Evolutionary conservation across 2,888 invertebrate genomes (phyloP).

Genomic region (Galerucella calmariensis): DNA sequence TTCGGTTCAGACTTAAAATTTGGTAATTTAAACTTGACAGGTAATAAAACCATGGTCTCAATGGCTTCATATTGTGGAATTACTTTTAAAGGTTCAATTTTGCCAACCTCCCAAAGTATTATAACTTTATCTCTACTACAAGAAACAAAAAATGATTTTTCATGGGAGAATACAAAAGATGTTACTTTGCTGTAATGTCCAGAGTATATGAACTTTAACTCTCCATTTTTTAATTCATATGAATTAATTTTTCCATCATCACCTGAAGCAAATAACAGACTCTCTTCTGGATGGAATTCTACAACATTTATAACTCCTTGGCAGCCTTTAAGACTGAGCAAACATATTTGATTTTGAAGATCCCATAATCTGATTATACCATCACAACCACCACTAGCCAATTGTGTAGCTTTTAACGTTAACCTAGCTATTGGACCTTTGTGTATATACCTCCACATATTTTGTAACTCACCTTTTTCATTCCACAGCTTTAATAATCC

Average conservation of each 20-base stretch:
- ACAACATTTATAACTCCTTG: slow-evolving; percentile 83
- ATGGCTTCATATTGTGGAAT: slow-evolving; percentile 88
- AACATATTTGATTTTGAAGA: slow-evolving; percentile 80
- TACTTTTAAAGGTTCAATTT: slow-evolving; percentile 73
- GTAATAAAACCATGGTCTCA: slow-evolving; percentile 75
- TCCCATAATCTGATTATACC: slow-evolving; percentile 89
- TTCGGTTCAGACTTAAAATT: slow-evolving; percentile 68
- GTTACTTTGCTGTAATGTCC: slow-evolving; percentile 93
- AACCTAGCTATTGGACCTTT: slow-evolving; percentile 83
- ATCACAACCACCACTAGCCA: slow-evolving; percentile 90
- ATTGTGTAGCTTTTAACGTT: slow-evolving; percentile 73
- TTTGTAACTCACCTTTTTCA: slow-evolving; percentile 69
- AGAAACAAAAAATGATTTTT: slow-evolving; percentile 73
- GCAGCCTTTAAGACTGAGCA: slow-evolving; percentile 81
- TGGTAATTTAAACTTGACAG: slow-evolving; percentile 70
- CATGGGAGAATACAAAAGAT: slow-evolving; percentile 75
- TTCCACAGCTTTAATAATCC: slow-evolving; percentile 86
- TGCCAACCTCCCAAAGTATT: slow-evolving; percentile 83
- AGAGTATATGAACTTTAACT: slow-evolving; percentile 70
- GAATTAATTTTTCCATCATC: slow-evolving; percentile 85
- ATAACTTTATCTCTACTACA: slow-evolving; percentile 90
- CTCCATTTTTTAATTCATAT: slow-evolving; percentile 76
- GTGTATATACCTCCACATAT: slow-evolving; percentile 87
- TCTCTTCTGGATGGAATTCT: slow-evolving; percentile 74
- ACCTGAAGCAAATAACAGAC: slow-evolving; percentile 82